These are phyloP conservation scores for Thalassoma bifasciatum DNA, from an alignment of 2,113 vertebrate species.

Conservation along the genomic window DNA sequence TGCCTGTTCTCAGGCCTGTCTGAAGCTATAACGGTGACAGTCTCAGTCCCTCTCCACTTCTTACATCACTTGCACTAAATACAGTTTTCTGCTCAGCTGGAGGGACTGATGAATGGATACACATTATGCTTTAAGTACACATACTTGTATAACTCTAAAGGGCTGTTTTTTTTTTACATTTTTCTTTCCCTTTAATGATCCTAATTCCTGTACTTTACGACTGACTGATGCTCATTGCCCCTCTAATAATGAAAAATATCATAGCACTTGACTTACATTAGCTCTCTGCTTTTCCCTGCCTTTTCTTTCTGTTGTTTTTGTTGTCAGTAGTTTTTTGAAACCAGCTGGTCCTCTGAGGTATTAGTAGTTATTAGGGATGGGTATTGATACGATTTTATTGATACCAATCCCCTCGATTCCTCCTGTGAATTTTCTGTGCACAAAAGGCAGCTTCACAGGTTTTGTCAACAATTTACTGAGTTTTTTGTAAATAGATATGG, in stretches of 20 bases:
- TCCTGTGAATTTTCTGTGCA: no score
- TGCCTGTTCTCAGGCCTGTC: slow-evolving; percentile 58
- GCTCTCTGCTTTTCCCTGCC: no score
- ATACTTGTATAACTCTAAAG: neutral
- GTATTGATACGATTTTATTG: no score
- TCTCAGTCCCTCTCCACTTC: slow-evolving; percentile 18
- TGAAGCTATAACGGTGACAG: slow-evolving; percentile 45
- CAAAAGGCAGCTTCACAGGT: no score
- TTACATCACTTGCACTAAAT: slow-evolving; percentile 7
- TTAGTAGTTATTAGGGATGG: no score
- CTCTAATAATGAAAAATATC: neutral
- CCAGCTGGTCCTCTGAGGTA: no score
- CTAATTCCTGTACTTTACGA: neutral
- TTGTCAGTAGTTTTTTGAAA: no score
- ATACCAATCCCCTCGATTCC: no score
- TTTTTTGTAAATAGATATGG: no score
- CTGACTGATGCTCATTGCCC: neutral
- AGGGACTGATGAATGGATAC: neutral
- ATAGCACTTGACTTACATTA: neutral
- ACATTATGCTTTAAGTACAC: neutral
- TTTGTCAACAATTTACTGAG: no score
- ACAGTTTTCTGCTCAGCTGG: slow-evolving; percentile 24
- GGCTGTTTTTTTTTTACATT: neutral
- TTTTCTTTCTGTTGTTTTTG: no score
- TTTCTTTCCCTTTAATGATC: neutral